Percentiles rank a stretch among this genome's conserved stretches.
Evolutionary conservation across 2,113 vertebrate genomes (phyloP).

Genomic region (Etheostoma spectabile): DNA sequence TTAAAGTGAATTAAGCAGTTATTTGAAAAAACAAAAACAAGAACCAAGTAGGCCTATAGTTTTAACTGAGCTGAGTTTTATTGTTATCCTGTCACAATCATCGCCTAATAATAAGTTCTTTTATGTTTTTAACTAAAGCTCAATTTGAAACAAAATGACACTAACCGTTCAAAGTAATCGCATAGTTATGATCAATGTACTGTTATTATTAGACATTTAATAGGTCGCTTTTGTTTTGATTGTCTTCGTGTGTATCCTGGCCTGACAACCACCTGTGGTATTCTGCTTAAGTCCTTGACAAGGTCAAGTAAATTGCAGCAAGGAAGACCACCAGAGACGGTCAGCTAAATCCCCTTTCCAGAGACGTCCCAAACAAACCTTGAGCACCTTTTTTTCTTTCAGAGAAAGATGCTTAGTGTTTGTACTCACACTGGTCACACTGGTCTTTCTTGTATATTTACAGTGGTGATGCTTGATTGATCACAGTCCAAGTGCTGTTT

Average conservation of each 20-base stretch:
- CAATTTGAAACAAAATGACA: too few species aligned
- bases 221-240: slow-evolving; percentile 12
- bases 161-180: not conserved
- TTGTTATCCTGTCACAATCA: not conserved
- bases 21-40: slow-evolving; percentile 15
- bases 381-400: slow-evolving; percentile 18
- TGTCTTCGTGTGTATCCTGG: slow-evolving; percentile 15
- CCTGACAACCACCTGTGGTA: slow-evolving; percentile 33
- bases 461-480: slow-evolving; percentile 30
- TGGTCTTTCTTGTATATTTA: slow-evolving; percentile 18
- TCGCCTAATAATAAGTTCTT: not conserved
- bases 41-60: slow-evolving; percentile 24
- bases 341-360: slow-evolving; percentile 46
- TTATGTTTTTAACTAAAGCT: not conserved
- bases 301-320: slow-evolving; percentile 59
- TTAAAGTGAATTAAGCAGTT: slow-evolving; percentile 50
- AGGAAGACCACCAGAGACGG: slow-evolving; percentile 38
- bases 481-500: slow-evolving; percentile 11
- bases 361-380: slow-evolving; percentile 42
- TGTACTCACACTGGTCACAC: slow-evolving; percentile 6
- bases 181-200: not conserved
- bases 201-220: not conserved
- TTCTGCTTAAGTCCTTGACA: slow-evolving; percentile 12
- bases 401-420: slow-evolving; percentile 2
- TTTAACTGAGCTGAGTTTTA: slow-evolving; percentile 14